phyloP scores from a whole-genome alignment of 2,113 vertebrate genomes.

The Callionymus lyra region DNA sequence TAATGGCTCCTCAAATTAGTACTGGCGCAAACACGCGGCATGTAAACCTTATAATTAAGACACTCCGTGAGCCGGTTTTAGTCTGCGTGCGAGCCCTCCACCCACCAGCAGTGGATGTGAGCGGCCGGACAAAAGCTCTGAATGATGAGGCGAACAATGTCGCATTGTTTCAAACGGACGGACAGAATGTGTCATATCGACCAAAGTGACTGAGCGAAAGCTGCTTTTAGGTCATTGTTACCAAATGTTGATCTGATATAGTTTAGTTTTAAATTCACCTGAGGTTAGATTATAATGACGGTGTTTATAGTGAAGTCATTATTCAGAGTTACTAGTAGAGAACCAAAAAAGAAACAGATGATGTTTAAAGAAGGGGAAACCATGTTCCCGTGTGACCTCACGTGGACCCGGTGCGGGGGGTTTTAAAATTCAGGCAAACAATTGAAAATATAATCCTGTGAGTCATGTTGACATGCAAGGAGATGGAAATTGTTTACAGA shows the following conservation, averaged over 20 bases:
- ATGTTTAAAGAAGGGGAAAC: no score
- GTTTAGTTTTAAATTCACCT: slow-evolving; percentile 4
- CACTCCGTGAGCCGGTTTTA: background rate
- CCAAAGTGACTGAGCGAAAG: slow-evolving; percentile 39
- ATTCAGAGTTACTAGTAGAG: no score
- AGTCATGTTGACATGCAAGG: no score
- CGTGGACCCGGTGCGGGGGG: no score
- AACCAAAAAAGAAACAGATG: no score
- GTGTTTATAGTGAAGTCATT: no score
- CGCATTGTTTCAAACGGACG: slow-evolving; percentile 61
- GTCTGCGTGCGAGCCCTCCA: slow-evolving; percentile 3
- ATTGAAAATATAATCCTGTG: no score
- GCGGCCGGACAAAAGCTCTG: slow-evolving; percentile 29
- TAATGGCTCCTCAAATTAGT: no score
- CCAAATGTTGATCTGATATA: slow-evolving; percentile 32
- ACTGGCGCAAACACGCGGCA: no score
- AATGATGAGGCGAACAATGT: slow-evolving; percentile 53
- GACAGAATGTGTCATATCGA: slow-evolving; percentile 41
- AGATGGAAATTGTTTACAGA: no score
- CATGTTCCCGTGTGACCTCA: no score
- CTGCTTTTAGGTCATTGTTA: slow-evolving; percentile 18
- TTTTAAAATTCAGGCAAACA: no score
- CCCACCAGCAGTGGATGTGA: slow-evolving; percentile 42
- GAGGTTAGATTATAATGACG: slow-evolving; percentile 13
- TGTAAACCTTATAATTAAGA: background rate